Evolutionary conservation across 2,113 vertebrate genomes (phyloP).

Genomic region (Pelobates fuscus): DNA sequence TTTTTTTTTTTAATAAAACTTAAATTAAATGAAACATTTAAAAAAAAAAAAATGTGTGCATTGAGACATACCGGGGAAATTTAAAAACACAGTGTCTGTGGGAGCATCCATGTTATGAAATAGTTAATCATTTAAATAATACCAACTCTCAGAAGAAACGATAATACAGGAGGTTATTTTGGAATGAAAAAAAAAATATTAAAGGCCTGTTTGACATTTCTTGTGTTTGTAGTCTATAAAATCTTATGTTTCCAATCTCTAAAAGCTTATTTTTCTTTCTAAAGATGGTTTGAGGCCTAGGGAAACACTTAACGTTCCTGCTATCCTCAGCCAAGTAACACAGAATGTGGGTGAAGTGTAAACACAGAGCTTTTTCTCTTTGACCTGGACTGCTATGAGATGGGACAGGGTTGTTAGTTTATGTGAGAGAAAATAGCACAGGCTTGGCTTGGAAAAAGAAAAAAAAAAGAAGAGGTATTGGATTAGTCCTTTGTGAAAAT

Average conservation of each 20-base stretch:
- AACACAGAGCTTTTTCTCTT: slow-evolving; percentile 92
- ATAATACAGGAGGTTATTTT: background rate
- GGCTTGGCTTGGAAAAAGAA: slow-evolving; percentile 81
- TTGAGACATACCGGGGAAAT: too few species aligned
- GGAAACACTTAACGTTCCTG: slow-evolving; percentile 92
- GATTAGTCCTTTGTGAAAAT: slow-evolving; percentile 97
- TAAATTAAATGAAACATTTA: too few species aligned
- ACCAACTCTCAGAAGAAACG: background rate
- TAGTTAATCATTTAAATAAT: background rate
- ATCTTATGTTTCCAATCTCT: slow-evolving; percentile 66
- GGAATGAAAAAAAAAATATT: slow-evolving; percentile 33
- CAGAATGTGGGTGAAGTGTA: slow-evolving; percentile 93
- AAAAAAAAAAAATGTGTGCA: too few species aligned
- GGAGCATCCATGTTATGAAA: too few species aligned
- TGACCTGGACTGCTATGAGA: slow-evolving; percentile 89
- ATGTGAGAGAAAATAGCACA: slow-evolving; percentile 97
- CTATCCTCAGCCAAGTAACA: slow-evolving; percentile 89
- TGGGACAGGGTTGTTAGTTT: slow-evolving; percentile 99
- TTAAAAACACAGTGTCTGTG: too few species aligned
- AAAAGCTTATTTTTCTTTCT: slow-evolving; percentile 80
- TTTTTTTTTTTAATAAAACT: too few species aligned
- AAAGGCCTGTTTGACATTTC: slow-evolving; percentile 73
- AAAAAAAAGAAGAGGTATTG: slow-evolving; percentile 89
- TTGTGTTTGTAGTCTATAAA: slow-evolving; percentile 64
- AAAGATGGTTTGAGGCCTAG: slow-evolving; percentile 82